Base-by-base conservation (phyloP, 37 sponge, comb jelly and placozoan species). In the Eunapius fragilis region DNA sequence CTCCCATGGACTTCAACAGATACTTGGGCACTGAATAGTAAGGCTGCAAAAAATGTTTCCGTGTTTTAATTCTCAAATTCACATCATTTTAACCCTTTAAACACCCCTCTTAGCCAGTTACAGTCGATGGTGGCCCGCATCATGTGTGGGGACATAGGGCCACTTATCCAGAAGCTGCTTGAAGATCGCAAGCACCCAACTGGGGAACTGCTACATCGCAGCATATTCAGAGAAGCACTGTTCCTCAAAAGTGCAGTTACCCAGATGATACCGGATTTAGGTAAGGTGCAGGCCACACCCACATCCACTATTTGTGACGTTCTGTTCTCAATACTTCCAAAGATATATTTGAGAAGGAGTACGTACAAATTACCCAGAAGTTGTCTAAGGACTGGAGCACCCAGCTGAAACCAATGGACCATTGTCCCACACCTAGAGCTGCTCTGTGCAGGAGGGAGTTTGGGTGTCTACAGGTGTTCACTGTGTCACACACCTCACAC, bases 71-170 rank as follows among this genome's bases (percentile, higher is more conserved):
- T 25, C 4, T 7, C 25, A 50, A n/a, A n/a, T n/a, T n/a, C n/a
- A n/a, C n/a, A n/a, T n/a, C 68, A n/a, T 22, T 12, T 30, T 37
- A 22, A 25, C 47, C 30, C 14, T 35, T 48, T 77, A 3, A 11
- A 31, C 72, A 50, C 38, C 25, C 27, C 77, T 34, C 23, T 12
- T 37, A 91, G 93, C 34, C 90, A 89, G 72, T 67, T 93, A 68
- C 94, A 93, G 72, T 69, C 86, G 19, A 81, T 93, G 37, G 88
- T 87, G 7, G 94, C 94, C 67, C 90, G 80, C 22, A 77, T 84
- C 3, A 90, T 87, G 31, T 89, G 90, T 83, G 90, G 91, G n/a
- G 87, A 93, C 78, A 33, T 89, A 79, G 32, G 49, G 10, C 41
- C 79, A 27, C 78, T 85, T 9, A 24, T 91, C 41, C 4, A 14